Evolutionary conservation across 2,113 vertebrate genomes (phyloP).

Genomic region (Gymnarchus niloticus): DNA sequence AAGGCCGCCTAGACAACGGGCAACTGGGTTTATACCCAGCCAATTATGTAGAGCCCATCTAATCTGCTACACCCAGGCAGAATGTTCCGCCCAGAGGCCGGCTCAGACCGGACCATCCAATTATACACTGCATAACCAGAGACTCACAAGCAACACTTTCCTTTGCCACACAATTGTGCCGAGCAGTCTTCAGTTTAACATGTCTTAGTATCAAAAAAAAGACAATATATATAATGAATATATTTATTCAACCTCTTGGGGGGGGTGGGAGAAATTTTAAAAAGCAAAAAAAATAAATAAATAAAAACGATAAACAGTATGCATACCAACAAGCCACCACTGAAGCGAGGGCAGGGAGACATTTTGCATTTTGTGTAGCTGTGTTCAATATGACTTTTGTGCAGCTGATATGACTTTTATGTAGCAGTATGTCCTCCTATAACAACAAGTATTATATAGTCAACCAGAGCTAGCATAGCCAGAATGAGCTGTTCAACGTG

Average conservation of each 20-base stretch:
- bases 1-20: constrained; percentile 87
- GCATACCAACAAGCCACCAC: constrained; percentile 12
- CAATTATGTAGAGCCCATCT: constrained; percentile 90
- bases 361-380: constrained; percentile 41
- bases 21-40: constrained; percentile 89
- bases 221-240: constrained; percentile 11
- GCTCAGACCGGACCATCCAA: constrained; percentile 47
- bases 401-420: constrained; percentile 46
- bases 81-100: constrained; percentile 24
- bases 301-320: constrained; percentile 24
- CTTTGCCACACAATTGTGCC: constrained; percentile 40
- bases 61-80: constrained; percentile 40
- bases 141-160: constrained; percentile 47
- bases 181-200: constrained; percentile 39
- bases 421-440: constrained; percentile 40
- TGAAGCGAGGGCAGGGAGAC: constrained; percentile 32
- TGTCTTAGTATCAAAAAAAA: constrained; percentile 30
- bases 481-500: constrained; percentile 52
- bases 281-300: constrained; percentile 9
- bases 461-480: constrained; percentile 47
- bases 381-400: constrained; percentile 43
- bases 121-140: constrained; percentile 53
- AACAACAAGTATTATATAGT: constrained; percentile 41
- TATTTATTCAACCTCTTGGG: constrained; percentile 12
- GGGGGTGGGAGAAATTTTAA: not conserved